Percentiles rank a stretch among this genome's conserved stretches.
phyloP scores from a whole-genome alignment of 2,113 vertebrate genomes.

The Odontesthes bonariensis region DNA sequence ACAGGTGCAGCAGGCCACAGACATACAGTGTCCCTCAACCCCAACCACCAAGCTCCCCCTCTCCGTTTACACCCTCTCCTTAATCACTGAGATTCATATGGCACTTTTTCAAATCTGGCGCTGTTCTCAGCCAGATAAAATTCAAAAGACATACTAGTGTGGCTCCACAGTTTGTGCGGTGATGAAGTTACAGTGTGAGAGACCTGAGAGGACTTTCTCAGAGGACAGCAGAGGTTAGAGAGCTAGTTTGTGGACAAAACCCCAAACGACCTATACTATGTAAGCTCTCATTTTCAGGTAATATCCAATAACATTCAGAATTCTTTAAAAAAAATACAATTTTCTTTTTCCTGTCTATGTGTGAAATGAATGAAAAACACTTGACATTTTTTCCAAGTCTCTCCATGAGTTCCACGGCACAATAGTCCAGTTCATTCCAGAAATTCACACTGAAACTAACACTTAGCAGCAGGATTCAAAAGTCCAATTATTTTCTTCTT shows the following conservation, averaged over 20 bases:
- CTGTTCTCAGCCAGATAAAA: conserved; percentile 57
- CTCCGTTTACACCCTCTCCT: conserved; percentile 69
- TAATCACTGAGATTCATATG: conserved; percentile 63
- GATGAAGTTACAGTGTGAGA: conserved; percentile 56
- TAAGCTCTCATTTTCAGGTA: neutral
- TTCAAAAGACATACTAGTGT: conserved; percentile 40
- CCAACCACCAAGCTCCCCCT: conserved; percentile 53
- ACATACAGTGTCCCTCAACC: conserved; percentile 40
- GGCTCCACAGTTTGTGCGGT: conserved; percentile 59
- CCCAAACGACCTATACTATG: conserved; percentile 37
- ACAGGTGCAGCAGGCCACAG: conserved; percentile 75
- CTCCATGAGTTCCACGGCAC: conserved; percentile 14
- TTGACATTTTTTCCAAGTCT: neutral
- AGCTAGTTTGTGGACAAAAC: conserved; percentile 16
- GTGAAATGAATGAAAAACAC: neutral
- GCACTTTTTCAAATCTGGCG: conserved; percentile 45
- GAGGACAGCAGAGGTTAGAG: conserved; percentile 29
- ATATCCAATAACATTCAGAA: neutral
- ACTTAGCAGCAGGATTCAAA: conserved; percentile 28
- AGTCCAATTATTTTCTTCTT: conserved; percentile 22
- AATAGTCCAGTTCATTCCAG: conserved; percentile 34
- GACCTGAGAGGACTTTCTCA: conserved; percentile 9
- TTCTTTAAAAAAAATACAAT: neutral
- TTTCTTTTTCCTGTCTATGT: neutral
- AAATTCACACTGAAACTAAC: conserved; percentile 39